Percentiles rank a stretch among this genome's conserved stretches.
These are phyloP conservation scores for Gambusia yucatana DNA, from an alignment of 2,797 vertebrate species.

Conservation along the genomic window DNA sequence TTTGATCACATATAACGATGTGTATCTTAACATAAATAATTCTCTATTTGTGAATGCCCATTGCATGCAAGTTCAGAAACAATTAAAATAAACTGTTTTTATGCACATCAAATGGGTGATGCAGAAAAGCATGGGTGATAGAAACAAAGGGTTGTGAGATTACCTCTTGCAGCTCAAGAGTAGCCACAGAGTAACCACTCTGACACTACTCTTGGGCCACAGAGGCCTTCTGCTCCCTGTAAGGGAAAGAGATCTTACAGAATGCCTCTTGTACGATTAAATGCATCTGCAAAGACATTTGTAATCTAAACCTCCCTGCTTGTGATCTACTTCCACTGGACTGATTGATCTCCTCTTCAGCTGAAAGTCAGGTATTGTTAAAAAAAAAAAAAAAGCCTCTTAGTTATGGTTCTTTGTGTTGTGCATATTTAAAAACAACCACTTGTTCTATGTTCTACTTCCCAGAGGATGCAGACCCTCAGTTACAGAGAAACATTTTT, in stretches of 20 bases:
- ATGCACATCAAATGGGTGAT: neutral
- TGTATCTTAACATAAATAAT: neutral
- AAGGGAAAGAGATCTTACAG: neutral
- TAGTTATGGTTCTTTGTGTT: neutral
- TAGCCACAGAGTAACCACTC: neutral
- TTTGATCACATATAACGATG: neutral
- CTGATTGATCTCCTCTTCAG: neutral
- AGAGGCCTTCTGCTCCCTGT: neutral
- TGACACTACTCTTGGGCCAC: neutral
- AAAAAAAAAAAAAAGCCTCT: neutral
- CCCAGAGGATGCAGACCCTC: too few species aligned
- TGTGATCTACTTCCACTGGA: neutral
- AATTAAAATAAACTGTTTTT: neutral
- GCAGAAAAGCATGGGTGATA: neutral
- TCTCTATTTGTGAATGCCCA: neutral
- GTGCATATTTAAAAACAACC: too few species aligned
- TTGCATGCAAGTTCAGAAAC: neutral
- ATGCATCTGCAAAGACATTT: neutral
- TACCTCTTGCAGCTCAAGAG: too few species aligned
- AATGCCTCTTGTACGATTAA: neutral
- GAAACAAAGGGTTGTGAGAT: neutral
- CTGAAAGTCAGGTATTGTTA: neutral
- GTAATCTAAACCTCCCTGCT: neutral
- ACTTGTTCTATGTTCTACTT: too few species aligned
- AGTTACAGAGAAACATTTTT: too few species aligned